A percentile compares a stretch with the other conserved stretches of the same genome.
These are phyloP conservation scores for Diploscapter pachys DNA, from an alignment of 1,140 invertebrate species.

Conservation along the genomic window DNA sequence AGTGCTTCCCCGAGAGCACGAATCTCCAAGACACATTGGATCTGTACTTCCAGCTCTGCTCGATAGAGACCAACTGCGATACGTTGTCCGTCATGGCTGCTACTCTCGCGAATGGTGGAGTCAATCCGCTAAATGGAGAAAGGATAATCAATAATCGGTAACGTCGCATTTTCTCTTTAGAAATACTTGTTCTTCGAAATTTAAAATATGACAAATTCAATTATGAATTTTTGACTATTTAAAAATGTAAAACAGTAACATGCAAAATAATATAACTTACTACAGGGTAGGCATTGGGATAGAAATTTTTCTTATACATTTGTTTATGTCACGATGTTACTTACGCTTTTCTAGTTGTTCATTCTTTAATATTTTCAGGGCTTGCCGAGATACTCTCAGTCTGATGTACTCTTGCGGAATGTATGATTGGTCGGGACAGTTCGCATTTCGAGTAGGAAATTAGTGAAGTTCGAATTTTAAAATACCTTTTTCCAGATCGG, in stretches of 20 bases:
- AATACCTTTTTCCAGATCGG: conserved; percentile 69
- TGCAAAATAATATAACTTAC: too few relatives aligned
- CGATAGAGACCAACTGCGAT: conserved; percentile 88
- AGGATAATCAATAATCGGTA: conserved; percentile 66
- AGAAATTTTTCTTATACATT: too few relatives aligned
- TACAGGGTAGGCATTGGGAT: too few relatives aligned
- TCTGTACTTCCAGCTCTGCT: conserved; percentile 90
- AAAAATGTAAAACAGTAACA: too few relatives aligned
- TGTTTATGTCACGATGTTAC: too few relatives aligned
- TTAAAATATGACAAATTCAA: neutral
- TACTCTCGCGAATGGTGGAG: conserved; percentile 90
- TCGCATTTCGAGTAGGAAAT: conserved; percentile 79
- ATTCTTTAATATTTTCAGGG: conserved; percentile 27
- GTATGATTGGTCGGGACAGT: conserved; percentile 91
- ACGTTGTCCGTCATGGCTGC: conserved; percentile 78
- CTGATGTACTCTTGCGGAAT: conserved; percentile 96
- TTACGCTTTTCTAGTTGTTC: neutral
- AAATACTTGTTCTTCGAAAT: neutral
- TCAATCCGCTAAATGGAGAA: conserved; percentile 89
- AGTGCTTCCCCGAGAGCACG: conserved; percentile 36
- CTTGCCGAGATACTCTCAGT: conserved; percentile 63
- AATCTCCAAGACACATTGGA: conserved; percentile 79
- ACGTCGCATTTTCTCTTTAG: neutral
- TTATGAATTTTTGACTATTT: too few relatives aligned
- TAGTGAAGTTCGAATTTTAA: neutral